Evolutionary conservation across 2,797 vertebrate genomes (phyloP).

Genomic region (Octomys mimax): DNA sequence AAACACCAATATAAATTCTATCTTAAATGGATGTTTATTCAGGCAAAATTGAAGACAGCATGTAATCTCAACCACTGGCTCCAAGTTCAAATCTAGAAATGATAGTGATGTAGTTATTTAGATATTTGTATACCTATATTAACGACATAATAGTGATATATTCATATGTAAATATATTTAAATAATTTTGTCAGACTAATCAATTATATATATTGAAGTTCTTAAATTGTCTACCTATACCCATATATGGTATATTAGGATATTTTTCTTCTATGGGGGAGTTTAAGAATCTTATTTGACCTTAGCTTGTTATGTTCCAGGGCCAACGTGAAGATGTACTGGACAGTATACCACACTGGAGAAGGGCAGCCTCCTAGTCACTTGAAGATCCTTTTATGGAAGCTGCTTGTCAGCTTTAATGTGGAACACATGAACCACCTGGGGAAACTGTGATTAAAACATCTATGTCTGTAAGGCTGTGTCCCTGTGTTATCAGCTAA

Average conservation of each 20-base stretch:
- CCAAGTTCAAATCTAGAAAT: background rate
- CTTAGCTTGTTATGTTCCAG: constrained; percentile 67
- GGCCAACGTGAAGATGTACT: background rate
- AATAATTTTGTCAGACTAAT: background rate
- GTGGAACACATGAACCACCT: constrained; percentile 51
- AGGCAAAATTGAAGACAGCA: background rate
- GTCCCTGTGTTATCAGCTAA: background rate
- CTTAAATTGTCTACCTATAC: background rate
- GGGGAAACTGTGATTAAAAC: constrained; percentile 36
- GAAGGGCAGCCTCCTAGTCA: background rate
- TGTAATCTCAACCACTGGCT: background rate
- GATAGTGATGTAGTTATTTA: background rate
- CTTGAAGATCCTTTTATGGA: background rate
- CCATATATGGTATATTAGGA: background rate
- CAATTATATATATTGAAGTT: background rate
- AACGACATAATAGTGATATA: background rate
- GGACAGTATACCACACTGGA: background rate
- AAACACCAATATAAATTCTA: background rate
- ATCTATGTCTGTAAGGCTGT: background rate
- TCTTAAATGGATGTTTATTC: background rate
- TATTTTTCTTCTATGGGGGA: background rate
- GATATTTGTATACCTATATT: background rate
- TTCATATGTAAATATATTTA: background rate
- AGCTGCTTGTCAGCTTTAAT: constrained; percentile 36
- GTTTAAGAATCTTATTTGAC: background rate